These are phyloP conservation scores for Trachymyrmex cornetzi DNA, from an alignment of 1,140 invertebrate species.

Conservation along the genomic window DNA sequence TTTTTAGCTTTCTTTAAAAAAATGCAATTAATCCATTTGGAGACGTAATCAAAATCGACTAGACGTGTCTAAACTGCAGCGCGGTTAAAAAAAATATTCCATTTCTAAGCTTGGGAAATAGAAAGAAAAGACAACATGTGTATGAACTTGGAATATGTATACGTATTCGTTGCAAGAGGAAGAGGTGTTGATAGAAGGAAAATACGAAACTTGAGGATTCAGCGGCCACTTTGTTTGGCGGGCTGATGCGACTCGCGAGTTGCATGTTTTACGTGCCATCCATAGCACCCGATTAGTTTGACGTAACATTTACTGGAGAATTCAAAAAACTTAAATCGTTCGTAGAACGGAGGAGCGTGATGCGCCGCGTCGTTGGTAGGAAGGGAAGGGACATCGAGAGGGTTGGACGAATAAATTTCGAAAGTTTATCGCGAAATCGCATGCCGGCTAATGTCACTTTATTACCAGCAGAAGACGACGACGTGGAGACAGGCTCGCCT, in stretches of 20 bases:
- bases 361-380: slow-evolving; percentile 20
- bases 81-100: not conserved
- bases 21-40: not conserved
- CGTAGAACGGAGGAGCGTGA: slow-evolving; percentile 57
- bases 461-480: slow-evolving; percentile 79
- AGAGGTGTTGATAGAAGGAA: slow-evolving; percentile 37
- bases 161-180: not conserved
- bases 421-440: slow-evolving; percentile 86
- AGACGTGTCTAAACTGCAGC: not conserved
- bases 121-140: not conserved
- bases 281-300: slow-evolving; percentile 50
- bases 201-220: slow-evolving; percentile 7
- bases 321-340: slow-evolving; percentile 67
- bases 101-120: not conserved
- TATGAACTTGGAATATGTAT: not conserved
- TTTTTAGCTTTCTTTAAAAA: not conserved
- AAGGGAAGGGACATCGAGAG: slow-evolving; percentile 54
- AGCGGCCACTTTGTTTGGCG: slow-evolving; percentile 28
- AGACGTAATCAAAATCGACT: not conserved
- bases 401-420: slow-evolving; percentile 81
- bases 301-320: slow-evolving; percentile 65
- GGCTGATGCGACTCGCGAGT: not conserved
- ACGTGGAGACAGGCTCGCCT: slow-evolving; percentile 57
- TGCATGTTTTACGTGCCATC: slow-evolving; percentile 49
- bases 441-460: slow-evolving; percentile 85